phyloP scores from a whole-genome alignment of 2,888 invertebrate species.

The Hirtodrosophila trivittata region DNA sequence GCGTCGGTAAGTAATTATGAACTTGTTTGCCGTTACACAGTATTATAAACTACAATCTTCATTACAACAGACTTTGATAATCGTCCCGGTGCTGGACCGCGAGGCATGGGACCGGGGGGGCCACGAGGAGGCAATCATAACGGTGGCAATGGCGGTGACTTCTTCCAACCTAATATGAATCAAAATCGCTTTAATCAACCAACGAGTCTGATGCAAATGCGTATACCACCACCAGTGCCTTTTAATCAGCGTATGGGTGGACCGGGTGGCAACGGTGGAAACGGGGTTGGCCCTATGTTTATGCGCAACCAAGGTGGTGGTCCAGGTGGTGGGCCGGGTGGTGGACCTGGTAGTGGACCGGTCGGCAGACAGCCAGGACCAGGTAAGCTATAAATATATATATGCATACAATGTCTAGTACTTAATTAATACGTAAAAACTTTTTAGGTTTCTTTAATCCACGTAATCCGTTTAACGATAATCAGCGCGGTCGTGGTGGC shows the following conservation, averaged over 20 bases:
- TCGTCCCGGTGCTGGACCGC: conserved; percentile 57
- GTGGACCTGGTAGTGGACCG: conserved; percentile 52
- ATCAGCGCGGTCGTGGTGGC: conserved; percentile 66
- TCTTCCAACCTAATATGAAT: conserved; percentile 81
- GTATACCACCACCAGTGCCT: conserved; percentile 81
- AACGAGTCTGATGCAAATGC: conserved; percentile 82
- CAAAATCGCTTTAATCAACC: conserved; percentile 83
- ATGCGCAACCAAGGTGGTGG: conserved; percentile 67
- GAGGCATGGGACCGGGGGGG: conserved; percentile 33
- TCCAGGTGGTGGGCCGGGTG: conserved; percentile 55
- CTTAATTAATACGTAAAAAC: neutral
- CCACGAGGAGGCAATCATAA: conserved; percentile 71
- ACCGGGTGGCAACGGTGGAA: conserved; percentile 48
- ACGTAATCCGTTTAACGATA: conserved; percentile 80
- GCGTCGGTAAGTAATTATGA: conserved; percentile 53
- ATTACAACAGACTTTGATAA: conserved; percentile 78
- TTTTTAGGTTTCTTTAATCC: conserved; percentile 79
- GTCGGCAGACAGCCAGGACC: conserved; percentile 77
- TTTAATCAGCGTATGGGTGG: conserved; percentile 81
- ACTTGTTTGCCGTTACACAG: too few relatives aligned
- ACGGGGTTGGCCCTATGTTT: conserved; percentile 67
- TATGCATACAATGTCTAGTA: neutral
- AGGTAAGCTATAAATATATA: conserved; percentile 58
- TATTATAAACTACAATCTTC: neutral
- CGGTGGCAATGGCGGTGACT: conserved; percentile 64